Evolutionary conservation across 2,888 invertebrate genomes (phyloP).

Genomic region (Acleris emargana): DNA sequence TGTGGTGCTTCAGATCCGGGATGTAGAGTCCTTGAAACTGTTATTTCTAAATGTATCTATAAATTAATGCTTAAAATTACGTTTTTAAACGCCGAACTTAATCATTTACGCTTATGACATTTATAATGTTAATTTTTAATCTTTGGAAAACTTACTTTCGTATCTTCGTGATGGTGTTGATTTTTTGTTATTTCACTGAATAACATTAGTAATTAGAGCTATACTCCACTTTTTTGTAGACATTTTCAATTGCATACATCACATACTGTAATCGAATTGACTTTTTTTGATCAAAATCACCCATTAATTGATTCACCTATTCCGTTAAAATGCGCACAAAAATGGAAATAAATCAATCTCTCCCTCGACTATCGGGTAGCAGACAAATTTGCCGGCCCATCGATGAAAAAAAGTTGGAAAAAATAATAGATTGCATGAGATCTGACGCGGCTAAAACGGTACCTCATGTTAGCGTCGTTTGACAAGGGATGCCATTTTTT

Average conservation of each 20-base stretch:
- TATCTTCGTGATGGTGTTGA: no score
- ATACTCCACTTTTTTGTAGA: no score
- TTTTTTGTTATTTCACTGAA: no score
- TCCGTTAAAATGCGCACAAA: background rate
- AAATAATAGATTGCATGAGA: conserved; percentile 30
- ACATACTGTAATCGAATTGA: no score
- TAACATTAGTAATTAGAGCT: no score
- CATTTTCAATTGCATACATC: no score
- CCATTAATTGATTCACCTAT: background rate
- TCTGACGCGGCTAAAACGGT: conserved; percentile 26
- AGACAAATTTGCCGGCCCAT: background rate
- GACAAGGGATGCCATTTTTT: conserved; percentile 31
- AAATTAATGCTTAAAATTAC: background rate
- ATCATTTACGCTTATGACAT: no score
- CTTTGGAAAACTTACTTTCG: no score
- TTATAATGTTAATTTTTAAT: no score
- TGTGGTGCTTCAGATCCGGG: background rate
- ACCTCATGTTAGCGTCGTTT: conserved; percentile 29
- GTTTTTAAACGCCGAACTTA: no score
- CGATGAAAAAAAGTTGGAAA: conserved; percentile 9
- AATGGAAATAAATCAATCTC: conserved; percentile 1
- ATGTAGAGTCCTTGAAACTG: background rate
- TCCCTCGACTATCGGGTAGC: background rate
- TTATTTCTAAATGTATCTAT: background rate
- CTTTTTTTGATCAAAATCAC: background rate